Evolutionary conservation across 2,797 vertebrate species (phyloP), one percentile per base, ranked within the genome.

Genomic region (Cryptoprocta ferox): DNA sequence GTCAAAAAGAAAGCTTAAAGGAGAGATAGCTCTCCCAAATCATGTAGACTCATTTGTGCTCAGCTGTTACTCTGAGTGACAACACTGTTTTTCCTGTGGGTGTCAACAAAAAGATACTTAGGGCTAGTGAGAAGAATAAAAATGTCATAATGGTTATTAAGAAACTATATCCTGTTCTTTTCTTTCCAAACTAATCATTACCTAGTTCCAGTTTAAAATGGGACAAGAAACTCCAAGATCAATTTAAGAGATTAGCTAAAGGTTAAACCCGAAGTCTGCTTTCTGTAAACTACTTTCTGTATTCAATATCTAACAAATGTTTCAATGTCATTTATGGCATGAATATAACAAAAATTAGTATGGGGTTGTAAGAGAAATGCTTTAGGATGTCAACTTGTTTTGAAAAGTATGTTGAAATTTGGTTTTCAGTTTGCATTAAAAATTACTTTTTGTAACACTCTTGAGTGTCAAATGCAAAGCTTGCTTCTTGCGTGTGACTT

Each of bases 361-460:
- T 2, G 15, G 59, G 70, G 18, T 26, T 84, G 6, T 32, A 66
- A 59, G 65, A 91, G 35, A 78, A 24, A 45, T 21, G 84, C 18
- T 66, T 89, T 71, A 53, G 53, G 24, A 76, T 65, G 45, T 73
- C 68, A 91, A 28, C 70, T 63, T 32, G 6, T 91, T 94, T 79
- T 14, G 15, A 50, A 75, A 82, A 89, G n/a, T 18, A 63, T 87
- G 61, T 50, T 50, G 83, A 94, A 71, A 39, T 81, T 50, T 84
- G 75, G 45, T 79, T 91, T 92, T 76, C 13, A 59, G 61, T 39
- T 92, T 94, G 45, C 2, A 26, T 89, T 76, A 66, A 85, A 94
- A 70, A 24, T 42, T 82, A 21, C 42, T 86, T 91, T 82, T 30
- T 9, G 3, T 68, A 63, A 59, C 42, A 84, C 32, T 6, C 2